A percentile compares a stretch with the other conserved stretches of the same genome.
phyloP scores from a whole-genome alignment of 2,113 vertebrate species.

The Thermophis baileyi region DNA sequence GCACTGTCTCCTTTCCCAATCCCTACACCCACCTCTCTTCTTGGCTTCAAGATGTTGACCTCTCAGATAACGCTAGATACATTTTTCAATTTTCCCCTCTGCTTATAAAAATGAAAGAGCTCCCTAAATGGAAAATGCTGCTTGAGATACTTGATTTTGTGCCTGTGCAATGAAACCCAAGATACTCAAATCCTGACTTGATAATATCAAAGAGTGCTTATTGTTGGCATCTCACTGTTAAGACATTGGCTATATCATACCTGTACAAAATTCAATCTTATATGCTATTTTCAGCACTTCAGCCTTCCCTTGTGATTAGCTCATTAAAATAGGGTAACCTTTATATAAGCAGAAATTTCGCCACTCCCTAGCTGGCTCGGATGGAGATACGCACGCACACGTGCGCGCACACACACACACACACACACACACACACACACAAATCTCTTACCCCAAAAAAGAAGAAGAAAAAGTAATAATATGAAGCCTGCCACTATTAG shows the following conservation, averaged over 20 bases:
- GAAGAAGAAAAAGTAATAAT: slow-evolving; percentile 45
- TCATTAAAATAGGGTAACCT: slow-evolving; percentile 59
- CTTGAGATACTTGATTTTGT: background rate
- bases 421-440: background rate
- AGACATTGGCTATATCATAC: slow-evolving; percentile 11
- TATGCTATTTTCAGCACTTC: slow-evolving; percentile 41
- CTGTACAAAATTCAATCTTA: slow-evolving; percentile 40
- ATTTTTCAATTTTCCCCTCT: background rate
- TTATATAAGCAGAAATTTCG: slow-evolving; percentile 38
- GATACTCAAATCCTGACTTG: slow-evolving; percentile 21
- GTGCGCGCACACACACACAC: background rate
- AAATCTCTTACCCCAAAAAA: slow-evolving; percentile 31
- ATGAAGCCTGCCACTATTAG: slow-evolving; percentile 56
- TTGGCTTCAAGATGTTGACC: background rate
- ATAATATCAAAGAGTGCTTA: background rate
- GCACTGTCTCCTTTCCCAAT: background rate
- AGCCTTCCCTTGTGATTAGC: slow-evolving; percentile 46
- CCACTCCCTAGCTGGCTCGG: slow-evolving; percentile 23
- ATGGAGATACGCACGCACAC: fast-evolving
- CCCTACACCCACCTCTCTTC: background rate
- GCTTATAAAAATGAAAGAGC: background rate
- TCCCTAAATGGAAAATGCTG: background rate
- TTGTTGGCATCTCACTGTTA: slow-evolving; percentile 13
- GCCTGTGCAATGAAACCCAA: background rate
- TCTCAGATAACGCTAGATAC: background rate